Evolutionary conservation across 2,888 invertebrate species (phyloP).

Genomic region (Clepsis dumicolana): DNA sequence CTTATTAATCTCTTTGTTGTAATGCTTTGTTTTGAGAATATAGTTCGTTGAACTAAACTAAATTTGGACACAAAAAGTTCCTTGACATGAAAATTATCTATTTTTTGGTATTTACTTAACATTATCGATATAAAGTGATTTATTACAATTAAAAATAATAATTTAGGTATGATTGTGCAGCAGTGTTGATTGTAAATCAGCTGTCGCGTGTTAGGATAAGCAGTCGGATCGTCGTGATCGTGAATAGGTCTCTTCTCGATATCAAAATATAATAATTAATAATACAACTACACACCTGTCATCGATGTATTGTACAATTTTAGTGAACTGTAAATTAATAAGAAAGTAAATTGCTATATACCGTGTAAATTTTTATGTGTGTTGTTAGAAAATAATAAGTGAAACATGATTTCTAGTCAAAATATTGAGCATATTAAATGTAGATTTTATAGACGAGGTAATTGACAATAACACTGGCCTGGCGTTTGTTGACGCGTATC

Average conservation of each 20-base stretch:
- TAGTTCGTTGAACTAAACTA: constrained; percentile 41
- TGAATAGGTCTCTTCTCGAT: constrained; percentile 54
- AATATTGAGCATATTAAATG: constrained; percentile 85
- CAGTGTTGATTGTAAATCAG: constrained; percentile 70
- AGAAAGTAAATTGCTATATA: constrained; percentile 80
- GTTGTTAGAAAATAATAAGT: constrained; percentile 83
- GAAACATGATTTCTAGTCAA: constrained; percentile 87
- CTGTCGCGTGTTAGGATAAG: constrained; percentile 63
- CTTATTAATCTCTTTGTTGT: constrained; percentile 38
- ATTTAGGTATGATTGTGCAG: constrained; percentile 53
- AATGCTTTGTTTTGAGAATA: constrained; percentile 42
- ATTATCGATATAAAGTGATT: constrained; percentile 50
- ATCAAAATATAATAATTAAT: constrained; percentile 43
- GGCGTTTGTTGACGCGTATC: constrained; percentile 59
- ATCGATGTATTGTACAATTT: constrained; percentile 84
- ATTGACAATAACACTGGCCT: constrained; percentile 86
- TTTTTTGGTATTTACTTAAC: constrained; percentile 50
- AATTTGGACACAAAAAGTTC: constrained; percentile 41
- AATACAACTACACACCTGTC: constrained; percentile 62
- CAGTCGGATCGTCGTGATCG: constrained; percentile 46
- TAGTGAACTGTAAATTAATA: constrained; percentile 80
- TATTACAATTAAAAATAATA: constrained; percentile 51
- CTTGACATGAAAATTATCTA: constrained; percentile 41
- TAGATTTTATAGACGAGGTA: constrained; percentile 82
- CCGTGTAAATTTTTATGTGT: constrained; percentile 81